These are phyloP conservation scores for Styela plicata DNA, from an alignment of 23 tunicate genomes.

Conservation along the genomic window DNA sequence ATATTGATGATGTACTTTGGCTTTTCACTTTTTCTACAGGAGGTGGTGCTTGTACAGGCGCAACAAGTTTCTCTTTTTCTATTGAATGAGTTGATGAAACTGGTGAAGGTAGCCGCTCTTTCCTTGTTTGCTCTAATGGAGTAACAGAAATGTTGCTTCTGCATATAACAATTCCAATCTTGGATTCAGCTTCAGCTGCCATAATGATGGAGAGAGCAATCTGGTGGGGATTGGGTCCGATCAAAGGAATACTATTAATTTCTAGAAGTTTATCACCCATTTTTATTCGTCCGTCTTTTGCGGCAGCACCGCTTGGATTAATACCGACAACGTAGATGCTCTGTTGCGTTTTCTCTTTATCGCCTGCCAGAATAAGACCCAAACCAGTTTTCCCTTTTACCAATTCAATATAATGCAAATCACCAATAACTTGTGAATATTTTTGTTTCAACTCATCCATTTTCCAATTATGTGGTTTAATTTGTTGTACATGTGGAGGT, in stretches of 20 bases:
- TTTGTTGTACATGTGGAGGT: background rate
- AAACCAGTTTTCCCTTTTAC: conserved; percentile 67
- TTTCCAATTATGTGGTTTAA: background rate
- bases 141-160: conserved; percentile 11
- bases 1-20: background rate
- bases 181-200: conserved; percentile 32
- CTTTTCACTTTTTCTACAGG: background rate
- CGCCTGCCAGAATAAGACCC: conserved; percentile 85
- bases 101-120: background rate
- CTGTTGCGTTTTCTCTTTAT: conserved; percentile 58
- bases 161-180: conserved; percentile 7
- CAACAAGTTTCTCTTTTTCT: background rate
- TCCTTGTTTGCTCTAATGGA: background rate
- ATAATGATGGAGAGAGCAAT: conserved; percentile 59
- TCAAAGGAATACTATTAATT: conserved; percentile 57
- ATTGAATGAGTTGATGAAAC: background rate
- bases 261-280: conserved; percentile 87
- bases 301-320: conserved; percentile 88
- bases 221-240: conserved; percentile 64
- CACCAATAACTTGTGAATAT: conserved; percentile 47
- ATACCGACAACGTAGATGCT: conserved; percentile 80
- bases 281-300: conserved; percentile 65
- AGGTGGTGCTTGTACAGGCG: background rate
- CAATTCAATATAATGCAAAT: conserved; percentile 36
- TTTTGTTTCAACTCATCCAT: conserved; percentile 7